Evolutionary conservation across 2,113 vertebrate species (phyloP), one percentile per base, ranked within the genome.

Genomic region (Tetraodon nigroviridis): DNA sequence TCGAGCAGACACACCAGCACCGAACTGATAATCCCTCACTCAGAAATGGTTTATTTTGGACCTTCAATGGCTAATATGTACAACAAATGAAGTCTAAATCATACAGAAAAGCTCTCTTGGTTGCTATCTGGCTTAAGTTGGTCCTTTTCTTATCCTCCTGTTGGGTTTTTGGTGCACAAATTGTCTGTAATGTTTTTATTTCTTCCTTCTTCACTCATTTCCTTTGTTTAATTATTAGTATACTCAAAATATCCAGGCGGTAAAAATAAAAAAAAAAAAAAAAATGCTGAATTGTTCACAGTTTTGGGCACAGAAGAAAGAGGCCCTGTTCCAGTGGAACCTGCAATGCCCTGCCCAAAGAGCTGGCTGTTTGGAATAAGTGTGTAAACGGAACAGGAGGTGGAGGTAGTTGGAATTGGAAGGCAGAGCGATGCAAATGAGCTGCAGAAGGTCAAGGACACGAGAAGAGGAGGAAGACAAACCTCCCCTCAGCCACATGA

Each of bases 21-120:
- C 58, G 27, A 56, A 80, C 54, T 51, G 57, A 57, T 64, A 70
- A 80, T 67, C 78, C 55, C 76, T 42, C 21, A 46, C 3, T 4
- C 63, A 71, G 59, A 64, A 49, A 58, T 61, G 54, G 54, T 71
- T 75, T 60, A 72, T 76, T 77, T 72, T 40, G 69, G 67, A 44
- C 56, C 59, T 40, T 15, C 4, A 14, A 55, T 65, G 40, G 55
- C 62, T 42, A 19, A 51, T 56, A 47, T 16, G 57, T 67, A 17
- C 45, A 29, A 42, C 17, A 69, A 40, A 41, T 27, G 44, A 37
- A 37, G 32, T 37, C 32, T 7, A 32, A 6, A 7, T 32, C 29
- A 6, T 4, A 32, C 29, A 32, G 29, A 32, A 32, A 32, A 8
- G 29, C 29, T 32, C 32, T 37, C 1, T 44, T 5, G 5, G 14